Conservation (phyloP, 2,888 invertebrate species). For the Drepanosiphum platanoidis region DNA sequence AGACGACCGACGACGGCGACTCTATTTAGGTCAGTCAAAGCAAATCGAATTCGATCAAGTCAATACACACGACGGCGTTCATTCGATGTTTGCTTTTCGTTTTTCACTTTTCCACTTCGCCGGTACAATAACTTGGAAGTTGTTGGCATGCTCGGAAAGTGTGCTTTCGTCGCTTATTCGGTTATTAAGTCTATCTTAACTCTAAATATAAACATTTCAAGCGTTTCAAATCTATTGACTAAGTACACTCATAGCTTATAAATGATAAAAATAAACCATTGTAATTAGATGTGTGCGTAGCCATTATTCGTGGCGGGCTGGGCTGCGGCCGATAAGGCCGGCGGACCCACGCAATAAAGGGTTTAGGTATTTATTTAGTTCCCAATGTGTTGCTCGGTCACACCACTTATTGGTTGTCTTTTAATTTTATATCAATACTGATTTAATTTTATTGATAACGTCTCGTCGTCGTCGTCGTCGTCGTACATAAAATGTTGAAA, state of each 20-base stretch:
- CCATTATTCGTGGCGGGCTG: not conserved
- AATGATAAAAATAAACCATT: conserved; percentile 27
- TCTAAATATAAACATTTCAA: conserved; percentile 10
- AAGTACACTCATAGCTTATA: conserved; percentile 19
- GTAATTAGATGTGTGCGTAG: not conserved
- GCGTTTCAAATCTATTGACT: not conserved
- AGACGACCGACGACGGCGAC: too few species aligned
- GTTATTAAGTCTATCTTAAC: not conserved
- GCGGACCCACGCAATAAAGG: not conserved
- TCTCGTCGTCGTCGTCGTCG: not conserved
- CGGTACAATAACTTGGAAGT: not conserved
- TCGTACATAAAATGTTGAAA: not conserved
- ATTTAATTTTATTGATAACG: not conserved
- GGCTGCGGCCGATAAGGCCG: not conserved
- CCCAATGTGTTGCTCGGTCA: not conserved
- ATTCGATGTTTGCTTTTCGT: not conserved
- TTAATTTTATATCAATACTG: not conserved
- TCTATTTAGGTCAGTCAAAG: not conserved
- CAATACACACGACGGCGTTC: too few species aligned
- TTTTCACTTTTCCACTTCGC: not conserved
- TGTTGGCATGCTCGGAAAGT: not conserved
- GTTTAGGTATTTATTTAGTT: not conserved
- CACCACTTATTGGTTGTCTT: not conserved
- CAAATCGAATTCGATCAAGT: too few species aligned
- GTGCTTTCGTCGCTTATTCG: not conserved